Conservation (phyloP, 2,888 invertebrate species). For the Apodemia mormo region DNA sequence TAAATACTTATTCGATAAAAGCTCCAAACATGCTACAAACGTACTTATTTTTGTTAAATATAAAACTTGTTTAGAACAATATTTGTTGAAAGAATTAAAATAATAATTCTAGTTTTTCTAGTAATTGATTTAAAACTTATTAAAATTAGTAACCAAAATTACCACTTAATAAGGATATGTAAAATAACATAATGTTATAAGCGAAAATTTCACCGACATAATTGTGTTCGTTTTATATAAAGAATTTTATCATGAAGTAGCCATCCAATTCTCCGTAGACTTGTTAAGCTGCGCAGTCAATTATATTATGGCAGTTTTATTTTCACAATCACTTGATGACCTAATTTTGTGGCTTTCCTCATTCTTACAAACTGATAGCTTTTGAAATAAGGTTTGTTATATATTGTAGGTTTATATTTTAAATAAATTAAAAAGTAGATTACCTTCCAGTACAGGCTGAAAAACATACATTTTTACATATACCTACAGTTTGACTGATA, state of each 20-base stretch:
- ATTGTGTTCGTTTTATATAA: background rate
- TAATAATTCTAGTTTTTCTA: too few relatives aligned
- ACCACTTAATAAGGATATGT: background rate
- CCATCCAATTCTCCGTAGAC: constrained; percentile 1
- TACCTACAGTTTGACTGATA: too few relatives aligned
- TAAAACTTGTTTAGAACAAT: too few relatives aligned
- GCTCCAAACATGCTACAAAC: too few relatives aligned
- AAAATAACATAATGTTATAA: background rate
- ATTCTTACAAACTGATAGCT: background rate
- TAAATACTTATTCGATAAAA: too few relatives aligned
- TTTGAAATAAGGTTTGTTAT: background rate
- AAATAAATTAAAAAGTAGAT: background rate
- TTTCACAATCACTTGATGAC: constrained; percentile 49
- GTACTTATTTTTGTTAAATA: too few relatives aligned
- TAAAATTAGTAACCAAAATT: too few relatives aligned
- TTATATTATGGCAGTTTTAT: constrained; percentile 53
- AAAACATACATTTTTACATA: background rate
- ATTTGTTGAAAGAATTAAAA: too few relatives aligned
- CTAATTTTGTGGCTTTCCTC: constrained; percentile 46
- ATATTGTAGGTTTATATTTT: too few relatives aligned
- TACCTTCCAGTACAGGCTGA: background rate
- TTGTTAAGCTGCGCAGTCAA: constrained; percentile 43
- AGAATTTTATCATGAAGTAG: background rate
- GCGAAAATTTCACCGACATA: background rate
- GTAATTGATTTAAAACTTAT: too few relatives aligned